Evolutionary conservation across 2,113 vertebrate genomes (phyloP).

Genomic region (Manacus vitellinus): DNA sequence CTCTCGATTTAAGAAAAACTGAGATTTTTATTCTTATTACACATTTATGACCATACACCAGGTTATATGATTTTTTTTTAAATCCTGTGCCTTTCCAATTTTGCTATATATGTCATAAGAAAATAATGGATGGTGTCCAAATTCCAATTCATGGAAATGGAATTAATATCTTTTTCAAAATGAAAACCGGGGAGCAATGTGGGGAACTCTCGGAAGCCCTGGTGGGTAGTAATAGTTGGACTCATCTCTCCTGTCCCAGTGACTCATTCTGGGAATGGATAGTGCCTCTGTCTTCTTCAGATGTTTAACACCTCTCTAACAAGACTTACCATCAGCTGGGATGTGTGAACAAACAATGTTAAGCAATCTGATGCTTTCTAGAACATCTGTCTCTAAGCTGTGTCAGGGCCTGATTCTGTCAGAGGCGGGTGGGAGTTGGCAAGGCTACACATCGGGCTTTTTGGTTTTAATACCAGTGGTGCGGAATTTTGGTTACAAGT

Average conservation of each 20-base stretch:
- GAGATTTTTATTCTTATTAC: not conserved
- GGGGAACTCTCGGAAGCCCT: conserved; percentile 37
- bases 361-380: conserved; percentile 45
- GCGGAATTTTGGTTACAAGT: not conserved
- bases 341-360: conserved; percentile 53
- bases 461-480: conserved; percentile 34
- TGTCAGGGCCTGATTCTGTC: conserved; percentile 25
- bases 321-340: conserved; percentile 46
- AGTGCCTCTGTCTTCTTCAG: conserved; percentile 24
- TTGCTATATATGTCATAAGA: conserved; percentile 45
- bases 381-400: conserved; percentile 31
- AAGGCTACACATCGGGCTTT: not conserved
- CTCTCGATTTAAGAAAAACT: not conserved
- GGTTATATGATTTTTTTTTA: not conserved
- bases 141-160: conserved; percentile 54
- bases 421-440: not conserved
- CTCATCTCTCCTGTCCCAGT: not conserved
- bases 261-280: conserved; percentile 54
- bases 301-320: conserved; percentile 46
- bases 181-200: not conserved
- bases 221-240: conserved; percentile 7
- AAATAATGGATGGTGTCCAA: conserved; percentile 14
- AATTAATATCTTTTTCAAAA: conserved; percentile 55
- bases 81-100: conserved; percentile 12
- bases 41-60: not conserved